Conservation (phyloP, 2,797 vertebrate genomes). For the Halcyon smyrnensis region DNA sequence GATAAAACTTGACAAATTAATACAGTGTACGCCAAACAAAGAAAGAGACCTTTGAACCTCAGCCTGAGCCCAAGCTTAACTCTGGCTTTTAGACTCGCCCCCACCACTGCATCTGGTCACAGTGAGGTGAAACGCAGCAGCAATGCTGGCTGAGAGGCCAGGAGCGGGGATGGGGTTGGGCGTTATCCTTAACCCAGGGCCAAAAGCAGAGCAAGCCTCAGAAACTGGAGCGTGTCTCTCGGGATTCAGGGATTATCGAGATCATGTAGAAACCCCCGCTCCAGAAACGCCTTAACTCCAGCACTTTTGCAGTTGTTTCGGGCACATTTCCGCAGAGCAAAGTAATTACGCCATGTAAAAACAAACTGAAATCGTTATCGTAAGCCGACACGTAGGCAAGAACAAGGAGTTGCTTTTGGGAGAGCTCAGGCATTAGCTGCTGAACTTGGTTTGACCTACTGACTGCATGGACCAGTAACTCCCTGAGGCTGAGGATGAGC, state of each 20-base stretch:
- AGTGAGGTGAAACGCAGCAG: not conserved
- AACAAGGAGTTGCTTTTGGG: not conserved
- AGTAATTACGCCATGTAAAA: not conserved
- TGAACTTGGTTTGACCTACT: not conserved
- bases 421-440: not conserved
- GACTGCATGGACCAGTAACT: rapidly evolving
- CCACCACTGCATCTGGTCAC: not conserved
- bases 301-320: not conserved
- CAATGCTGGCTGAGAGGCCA: not conserved
- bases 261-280: not conserved
- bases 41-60: not conserved
- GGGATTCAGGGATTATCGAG: not conserved
- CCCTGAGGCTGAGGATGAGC: not conserved
- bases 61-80: not conserved
- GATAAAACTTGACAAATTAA: conserved; percentile 38
- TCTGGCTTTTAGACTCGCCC: not conserved
- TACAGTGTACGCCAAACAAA: not conserved
- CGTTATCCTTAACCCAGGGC: not conserved
- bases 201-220: not conserved
- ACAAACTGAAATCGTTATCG: rapidly evolving
- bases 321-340: not conserved
- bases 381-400: not conserved
- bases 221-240: rapidly evolving
- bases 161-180: not conserved
- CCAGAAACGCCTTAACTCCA: not conserved